Evolutionary conservation across 2,888 invertebrate species (phyloP).

Genomic region (Xylota sylvarum): DNA sequence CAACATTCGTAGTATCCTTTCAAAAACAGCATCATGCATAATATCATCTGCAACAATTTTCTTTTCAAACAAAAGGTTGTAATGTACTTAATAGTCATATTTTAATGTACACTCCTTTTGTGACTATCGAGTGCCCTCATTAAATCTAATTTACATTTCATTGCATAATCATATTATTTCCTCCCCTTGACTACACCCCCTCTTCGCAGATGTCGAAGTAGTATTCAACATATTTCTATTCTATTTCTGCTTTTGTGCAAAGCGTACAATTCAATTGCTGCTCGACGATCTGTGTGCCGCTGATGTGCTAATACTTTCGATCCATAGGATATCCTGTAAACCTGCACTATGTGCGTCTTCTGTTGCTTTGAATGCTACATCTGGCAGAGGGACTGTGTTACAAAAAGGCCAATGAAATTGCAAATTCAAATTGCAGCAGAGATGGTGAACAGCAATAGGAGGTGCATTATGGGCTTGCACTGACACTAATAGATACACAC

Average conservation of each 20-base stretch:
- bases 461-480: constrained; percentile 59
- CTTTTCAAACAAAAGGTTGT: constrained; percentile 8
- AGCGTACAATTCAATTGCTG: constrained; percentile 54
- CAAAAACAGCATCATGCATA: neutral
- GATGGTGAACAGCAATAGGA: constrained; percentile 12
- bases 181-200: neutral
- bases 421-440: constrained; percentile 66
- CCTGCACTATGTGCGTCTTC: constrained; percentile 30
- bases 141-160: constrained; percentile 67
- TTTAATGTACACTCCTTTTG: constrained; percentile 8
- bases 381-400: constrained; percentile 20
- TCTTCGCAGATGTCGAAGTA: constrained; percentile 1
- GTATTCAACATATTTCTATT: constrained; percentile 41
- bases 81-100: neutral
- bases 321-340: constrained; percentile 37
- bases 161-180: constrained; percentile 62
- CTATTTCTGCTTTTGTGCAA: constrained; percentile 22
- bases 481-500: constrained; percentile 64
- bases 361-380: constrained; percentile 35
- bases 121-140: constrained; percentile 46
- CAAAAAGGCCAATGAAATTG: constrained; percentile 74
- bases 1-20: neutral
- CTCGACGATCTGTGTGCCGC: constrained; percentile 48
- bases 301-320: constrained; percentile 63
- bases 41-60: neutral